A percentile compares a stretch with the other conserved stretches of the same genome.
These are phyloP conservation scores for Chelmon rostratus DNA, from an alignment of 2,797 vertebrate genomes.

Conservation along the genomic window DNA sequence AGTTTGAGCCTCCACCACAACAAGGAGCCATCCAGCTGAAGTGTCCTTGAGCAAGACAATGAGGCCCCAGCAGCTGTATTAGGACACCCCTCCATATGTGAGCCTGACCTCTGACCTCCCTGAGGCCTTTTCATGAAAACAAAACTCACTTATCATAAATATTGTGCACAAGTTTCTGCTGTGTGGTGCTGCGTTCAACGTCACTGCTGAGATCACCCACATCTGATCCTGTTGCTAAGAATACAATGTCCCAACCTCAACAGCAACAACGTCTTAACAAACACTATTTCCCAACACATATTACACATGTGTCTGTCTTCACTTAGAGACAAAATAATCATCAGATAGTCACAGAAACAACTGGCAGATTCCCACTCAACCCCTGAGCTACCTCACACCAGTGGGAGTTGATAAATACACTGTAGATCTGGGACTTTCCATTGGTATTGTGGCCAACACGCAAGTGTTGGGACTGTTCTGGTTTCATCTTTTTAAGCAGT, in stretches of 20 bases:
- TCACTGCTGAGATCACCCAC: constrained; percentile 27
- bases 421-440: constrained; percentile 74
- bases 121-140: not conserved
- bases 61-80: not conserved
- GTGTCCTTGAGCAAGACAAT: not conserved
- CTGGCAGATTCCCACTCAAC: constrained; percentile 27
- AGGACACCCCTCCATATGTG: not conserved
- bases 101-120: not conserved
- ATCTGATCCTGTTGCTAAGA: constrained; percentile 1
- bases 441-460: not conserved
- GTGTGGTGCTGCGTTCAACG: not conserved
- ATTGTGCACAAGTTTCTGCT: constrained; percentile 13
- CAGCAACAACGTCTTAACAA: constrained; percentile 16
- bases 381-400: constrained; percentile 37
- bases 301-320: constrained; percentile 34
- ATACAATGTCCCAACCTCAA: constrained; percentile 2
- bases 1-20: not conserved
- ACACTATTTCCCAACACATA: constrained; percentile 46
- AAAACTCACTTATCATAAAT: not conserved
- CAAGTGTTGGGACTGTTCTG: not conserved
- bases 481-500: not conserved
- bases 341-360: constrained; percentile 48
- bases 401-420: constrained; percentile 50
- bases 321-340: constrained; percentile 32
- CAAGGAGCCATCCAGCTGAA: not conserved